These are phyloP conservation scores for Glandiceps talaboti DNA, from an alignment of 53 echinoderm and acorn worm genomes.

Conservation along the genomic window DNA sequence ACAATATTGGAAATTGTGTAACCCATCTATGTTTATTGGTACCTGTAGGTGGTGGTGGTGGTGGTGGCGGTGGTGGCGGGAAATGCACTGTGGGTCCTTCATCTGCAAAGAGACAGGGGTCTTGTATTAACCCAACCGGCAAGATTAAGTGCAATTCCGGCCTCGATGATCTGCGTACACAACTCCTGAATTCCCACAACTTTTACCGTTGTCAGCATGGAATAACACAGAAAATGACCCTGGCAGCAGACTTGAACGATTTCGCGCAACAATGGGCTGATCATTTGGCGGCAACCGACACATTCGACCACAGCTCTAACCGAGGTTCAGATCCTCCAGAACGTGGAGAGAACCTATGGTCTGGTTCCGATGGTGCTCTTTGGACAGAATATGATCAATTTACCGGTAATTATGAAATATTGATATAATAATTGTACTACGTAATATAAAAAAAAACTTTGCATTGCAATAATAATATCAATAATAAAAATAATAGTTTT, in stretches of 20 bases:
- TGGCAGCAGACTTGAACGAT: background rate
- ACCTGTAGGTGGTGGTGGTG: background rate
- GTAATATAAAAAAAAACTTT: too few species aligned
- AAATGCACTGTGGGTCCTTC: background rate
- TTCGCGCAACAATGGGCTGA: background rate
- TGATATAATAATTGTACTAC: too few species aligned
- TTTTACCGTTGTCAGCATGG: background rate
- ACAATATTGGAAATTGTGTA: too few species aligned
- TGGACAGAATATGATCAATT: background rate
- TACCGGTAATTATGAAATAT: background rate
- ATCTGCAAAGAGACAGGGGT: background rate
- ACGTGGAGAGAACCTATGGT: background rate
- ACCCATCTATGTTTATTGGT: too few species aligned
- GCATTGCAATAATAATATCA: too few species aligned
- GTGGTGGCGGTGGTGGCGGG: too few species aligned
- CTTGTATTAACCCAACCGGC: background rate
- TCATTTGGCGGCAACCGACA: background rate
- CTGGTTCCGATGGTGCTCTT: background rate
- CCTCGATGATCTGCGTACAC: background rate
- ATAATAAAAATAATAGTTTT: too few species aligned
- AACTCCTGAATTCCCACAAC: background rate
- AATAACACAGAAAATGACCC: background rate
- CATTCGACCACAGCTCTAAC: background rate
- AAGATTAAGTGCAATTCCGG: background rate
- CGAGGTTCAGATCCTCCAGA: background rate